Conservation (phyloP, 1,140 invertebrate species). For the Leucophenga varia region DNA sequence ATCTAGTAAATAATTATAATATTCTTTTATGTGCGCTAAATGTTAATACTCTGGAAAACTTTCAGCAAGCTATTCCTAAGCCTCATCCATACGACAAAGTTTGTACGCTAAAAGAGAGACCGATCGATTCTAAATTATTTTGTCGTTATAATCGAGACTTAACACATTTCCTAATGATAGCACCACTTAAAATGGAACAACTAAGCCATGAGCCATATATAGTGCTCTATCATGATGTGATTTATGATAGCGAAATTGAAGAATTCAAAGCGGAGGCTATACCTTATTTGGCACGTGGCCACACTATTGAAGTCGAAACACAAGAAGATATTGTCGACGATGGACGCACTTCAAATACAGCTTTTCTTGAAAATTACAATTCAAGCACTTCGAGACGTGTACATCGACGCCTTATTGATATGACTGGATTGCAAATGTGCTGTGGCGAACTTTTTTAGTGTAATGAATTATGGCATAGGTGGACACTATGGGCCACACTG, state of each 20-base stretch:
- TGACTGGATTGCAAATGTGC: conserved; percentile 79
- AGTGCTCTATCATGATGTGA: conserved; percentile 81
- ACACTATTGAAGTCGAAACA: conserved; percentile 86
- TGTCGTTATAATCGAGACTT: conserved; percentile 76
- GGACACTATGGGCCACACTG: conserved; percentile 71
- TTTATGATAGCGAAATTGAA: conserved; percentile 84
- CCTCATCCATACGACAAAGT: too few relatives aligned
- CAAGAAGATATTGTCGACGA: conserved; percentile 76
- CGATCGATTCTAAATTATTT: too few relatives aligned
- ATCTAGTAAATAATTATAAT: too few relatives aligned
- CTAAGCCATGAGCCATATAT: conserved; percentile 79
- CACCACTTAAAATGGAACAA: conserved; percentile 88
- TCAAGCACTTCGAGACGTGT: conserved; percentile 75
- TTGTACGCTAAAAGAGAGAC: too few relatives aligned
- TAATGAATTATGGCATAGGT: conserved; percentile 68
- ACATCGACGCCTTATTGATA: conserved; percentile 69
- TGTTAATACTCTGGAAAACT: too few relatives aligned
- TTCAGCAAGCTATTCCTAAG: too few relatives aligned
- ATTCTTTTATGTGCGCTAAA: too few relatives aligned
- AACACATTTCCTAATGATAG: conserved; percentile 74
- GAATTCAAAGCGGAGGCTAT: conserved; percentile 79
- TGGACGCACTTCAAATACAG: conserved; percentile 68
- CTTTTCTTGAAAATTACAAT: too few relatives aligned
- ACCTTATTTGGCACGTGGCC: conserved; percentile 78
- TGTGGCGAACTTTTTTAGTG: conserved; percentile 71